Evolutionary conservation across 2,113 vertebrate genomes (phyloP).

Genomic region (Melanerpes formicivorus): DNA sequence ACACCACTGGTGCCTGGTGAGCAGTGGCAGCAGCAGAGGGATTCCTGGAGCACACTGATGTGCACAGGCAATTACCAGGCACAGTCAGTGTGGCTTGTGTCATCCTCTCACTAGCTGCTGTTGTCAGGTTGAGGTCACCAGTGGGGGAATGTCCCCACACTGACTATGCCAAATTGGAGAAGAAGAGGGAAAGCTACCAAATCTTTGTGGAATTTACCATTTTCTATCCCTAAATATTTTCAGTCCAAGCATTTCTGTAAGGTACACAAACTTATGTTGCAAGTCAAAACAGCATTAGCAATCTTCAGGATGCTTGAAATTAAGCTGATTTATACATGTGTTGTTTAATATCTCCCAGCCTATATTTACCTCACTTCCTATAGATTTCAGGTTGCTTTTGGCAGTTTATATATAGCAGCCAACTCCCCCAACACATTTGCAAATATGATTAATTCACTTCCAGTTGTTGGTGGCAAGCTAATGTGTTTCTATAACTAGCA

Average conservation of each 20-base stretch:
- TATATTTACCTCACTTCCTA: constrained; percentile 6
- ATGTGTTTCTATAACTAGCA: constrained; percentile 8
- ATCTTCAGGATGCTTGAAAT: background rate
- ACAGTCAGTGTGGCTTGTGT: background rate
- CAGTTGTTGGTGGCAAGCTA: background rate
- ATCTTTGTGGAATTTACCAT: background rate
- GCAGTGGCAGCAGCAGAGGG: background rate
- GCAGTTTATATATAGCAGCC: background rate
- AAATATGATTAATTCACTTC: constrained; percentile 45
- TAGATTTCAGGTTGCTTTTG: constrained; percentile 34
- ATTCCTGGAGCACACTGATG: background rate
- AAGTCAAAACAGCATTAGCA: background rate
- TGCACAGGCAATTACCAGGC: background rate
- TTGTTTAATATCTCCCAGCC: constrained; percentile 19
- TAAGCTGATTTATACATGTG: background rate
- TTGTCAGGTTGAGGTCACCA: background rate
- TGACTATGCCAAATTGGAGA: background rate
- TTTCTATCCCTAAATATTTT: background rate
- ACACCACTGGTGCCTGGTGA: too few species aligned
- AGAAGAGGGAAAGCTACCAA: background rate
- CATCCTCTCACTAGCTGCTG: background rate
- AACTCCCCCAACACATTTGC: background rate
- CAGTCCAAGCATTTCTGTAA: background rate
- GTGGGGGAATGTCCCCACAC: background rate
- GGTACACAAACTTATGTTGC: background rate